Evolutionary conservation across 53 echinoderm and acorn worm genomes (phyloP).

Genomic region (Paracentrotus lividus): DNA sequence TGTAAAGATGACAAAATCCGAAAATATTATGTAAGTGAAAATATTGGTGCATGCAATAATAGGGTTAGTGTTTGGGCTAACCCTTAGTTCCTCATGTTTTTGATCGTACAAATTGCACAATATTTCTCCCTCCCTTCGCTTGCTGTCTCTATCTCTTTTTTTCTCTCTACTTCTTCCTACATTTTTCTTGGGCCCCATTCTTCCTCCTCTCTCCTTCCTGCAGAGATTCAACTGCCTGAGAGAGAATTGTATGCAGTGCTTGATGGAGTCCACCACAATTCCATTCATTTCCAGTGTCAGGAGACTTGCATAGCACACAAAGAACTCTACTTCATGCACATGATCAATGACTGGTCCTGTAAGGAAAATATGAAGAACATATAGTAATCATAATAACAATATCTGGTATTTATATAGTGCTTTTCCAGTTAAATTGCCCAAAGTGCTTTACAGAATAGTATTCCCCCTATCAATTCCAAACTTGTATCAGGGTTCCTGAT

Average conservation of each 20-base stretch:
- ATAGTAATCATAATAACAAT: too few relatives aligned
- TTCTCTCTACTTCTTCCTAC: neutral
- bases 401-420: too few relatives aligned
- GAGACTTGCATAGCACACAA: neutral
- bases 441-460: too few relatives aligned
- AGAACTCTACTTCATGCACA: neutral
- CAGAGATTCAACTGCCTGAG: neutral
- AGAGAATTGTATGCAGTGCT: neutral
- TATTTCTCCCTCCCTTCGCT: neutral
- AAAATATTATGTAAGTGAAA: too few relatives aligned
- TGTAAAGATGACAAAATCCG: too few relatives aligned
- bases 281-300: neutral
- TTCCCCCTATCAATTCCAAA: too few relatives aligned
- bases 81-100: neutral
- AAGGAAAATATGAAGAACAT: neutral
- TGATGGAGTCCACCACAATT: neutral
- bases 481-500: too few relatives aligned
- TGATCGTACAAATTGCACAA: neutral
- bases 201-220: neutral
- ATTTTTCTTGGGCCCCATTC: neutral
- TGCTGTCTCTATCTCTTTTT: neutral
- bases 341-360: neutral
- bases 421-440: too few relatives aligned
- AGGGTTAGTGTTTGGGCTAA: neutral
- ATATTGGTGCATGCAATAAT: too few relatives aligned